phyloP scores from a whole-genome alignment of 2,113 vertebrate species.

The Cygnus atratus region DNA sequence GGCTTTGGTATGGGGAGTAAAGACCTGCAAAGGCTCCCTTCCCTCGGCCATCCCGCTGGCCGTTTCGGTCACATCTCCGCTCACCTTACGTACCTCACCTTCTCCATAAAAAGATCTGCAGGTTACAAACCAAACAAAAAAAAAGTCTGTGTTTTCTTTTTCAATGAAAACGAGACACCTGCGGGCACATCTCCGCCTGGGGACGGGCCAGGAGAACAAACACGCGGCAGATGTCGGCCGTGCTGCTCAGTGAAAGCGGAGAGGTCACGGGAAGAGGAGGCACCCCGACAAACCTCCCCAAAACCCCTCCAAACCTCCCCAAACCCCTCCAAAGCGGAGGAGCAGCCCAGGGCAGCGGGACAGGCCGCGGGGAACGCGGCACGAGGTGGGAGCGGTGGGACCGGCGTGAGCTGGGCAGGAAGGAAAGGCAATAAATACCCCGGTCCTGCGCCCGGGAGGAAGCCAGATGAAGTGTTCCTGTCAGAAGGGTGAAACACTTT shows the following conservation, averaged over 20 bases:
- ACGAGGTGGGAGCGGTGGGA: neutral
- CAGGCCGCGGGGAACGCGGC: rapidly evolving
- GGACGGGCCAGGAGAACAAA: neutral
- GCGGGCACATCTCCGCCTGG: neutral
- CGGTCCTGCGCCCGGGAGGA: neutral
- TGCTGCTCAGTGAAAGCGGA: neutral
- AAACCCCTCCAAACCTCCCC: too few relatives aligned
- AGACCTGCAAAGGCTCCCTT: neutral
- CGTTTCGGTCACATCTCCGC: neutral
- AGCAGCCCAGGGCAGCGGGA: neutral
- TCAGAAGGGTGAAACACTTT: neutral
- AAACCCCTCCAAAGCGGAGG: too few relatives aligned
- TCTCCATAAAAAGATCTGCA: neutral
- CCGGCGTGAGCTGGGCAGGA: constrained; percentile 1
- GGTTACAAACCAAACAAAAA: neutral
- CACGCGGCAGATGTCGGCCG: neutral
- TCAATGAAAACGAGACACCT: neutral
- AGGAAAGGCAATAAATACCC: constrained; percentile 49
- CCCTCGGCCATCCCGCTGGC: neutral
- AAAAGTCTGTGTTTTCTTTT: neutral
- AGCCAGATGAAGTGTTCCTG: constrained; percentile 20
- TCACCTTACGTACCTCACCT: neutral
- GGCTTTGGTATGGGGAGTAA: rapidly evolving
- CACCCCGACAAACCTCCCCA: neutral
- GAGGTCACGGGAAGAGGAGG: neutral